Evolutionary conservation across 1,140 invertebrate species (phyloP), one percentile per base, ranked within the genome.

Genomic region (Arion vulgaris): DNA sequence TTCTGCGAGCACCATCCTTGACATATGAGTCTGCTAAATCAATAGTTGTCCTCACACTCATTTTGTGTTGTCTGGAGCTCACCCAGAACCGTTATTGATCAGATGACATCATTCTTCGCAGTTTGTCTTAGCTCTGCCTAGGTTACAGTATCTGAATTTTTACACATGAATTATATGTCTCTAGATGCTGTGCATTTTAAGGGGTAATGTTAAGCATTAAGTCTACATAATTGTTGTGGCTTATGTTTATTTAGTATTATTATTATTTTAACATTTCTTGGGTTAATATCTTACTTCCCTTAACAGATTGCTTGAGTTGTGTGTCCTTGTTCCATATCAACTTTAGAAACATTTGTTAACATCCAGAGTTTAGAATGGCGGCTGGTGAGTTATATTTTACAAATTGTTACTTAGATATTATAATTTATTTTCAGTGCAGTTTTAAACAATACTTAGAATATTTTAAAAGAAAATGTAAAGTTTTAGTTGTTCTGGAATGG

Each of bases 301-400:
- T 57, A 26, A 15, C 51, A 57, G 51, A 1, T 66, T 66, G 28
- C 62, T 4, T 57, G 19, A 66, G 62, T 28, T 66, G n/a, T 66
- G 7, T 32, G 62, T 5, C 17, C 17, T 32, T 28, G 5, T 9
- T 23, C 62, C 28, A 32, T 2, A 32, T 9, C n/a, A 32, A 34
- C 5, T 66, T 28, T 66, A 28, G 7, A 32, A 66, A 28, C n/a
- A 32, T 32, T 66, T 32, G 28, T 32, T 28, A 66, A 28, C 4
- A 17, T 17, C 1, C 17, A 32, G 32, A 34, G 17, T 7, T 9
- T 66, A 66, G 62, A 17, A 66, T 66, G 62, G 62, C 62, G 17
- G 62, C 62, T 66, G 62, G 62, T 66, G n/a, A 66, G 62, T 66
- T 9, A 5, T 62, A n/a, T n/a, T n/a, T n/a, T n/a, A n/a, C n/a